Base-by-base conservation (phyloP, 2,113 vertebrate species). In the Lepus americanus region DNA sequence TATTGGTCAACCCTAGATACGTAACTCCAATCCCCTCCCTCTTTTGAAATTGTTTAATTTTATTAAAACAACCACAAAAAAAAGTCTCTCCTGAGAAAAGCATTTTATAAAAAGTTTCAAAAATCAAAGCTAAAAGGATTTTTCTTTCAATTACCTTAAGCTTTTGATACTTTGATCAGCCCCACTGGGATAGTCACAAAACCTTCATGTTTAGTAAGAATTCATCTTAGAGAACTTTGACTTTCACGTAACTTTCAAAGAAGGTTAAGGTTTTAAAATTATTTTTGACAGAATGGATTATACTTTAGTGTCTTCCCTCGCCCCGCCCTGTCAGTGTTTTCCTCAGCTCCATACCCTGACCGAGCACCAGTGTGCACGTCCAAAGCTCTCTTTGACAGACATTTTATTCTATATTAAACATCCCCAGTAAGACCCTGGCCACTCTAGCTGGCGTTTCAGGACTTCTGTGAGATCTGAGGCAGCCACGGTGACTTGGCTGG, bases 381-480 rank as follows among this genome's bases (percentile, higher is more conserved):
- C 0, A 9, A 22, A 84, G 51, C 19, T 19, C 3, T 9, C 25
- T 20, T 36, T n/a, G 19, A 49, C 8, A 39, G 66, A 61, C 5
- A 6, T 36, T 53, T 91, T 59, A 23, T 78, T 67, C 78, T 74
- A 74, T 33, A 85, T 69, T 33, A 64, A 53, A 73, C n/a, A 59
- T 9, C 22, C 78, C 44, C 6, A 0, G 19, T 33, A 78, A 33
- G 14, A 19, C 31, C 44, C 20, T 77, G 44, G 74, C 36, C 64
- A 93, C 96, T 90, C 63, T 90, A 90, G 23, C 12, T 73, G 82
- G 33, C 61, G 64, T 70, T 90, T 92, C 79, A 51, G 67, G 53
- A 88, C 93, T 86, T 95, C 83, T 85, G 76, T 91, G 73, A 27
- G 2, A 23, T 83, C 96, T 95, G 85, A 97, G 91, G 89, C 83